Base-by-base conservation (phyloP, 2,888 invertebrate species). In the Rotaria magnacalcarata region DNA sequence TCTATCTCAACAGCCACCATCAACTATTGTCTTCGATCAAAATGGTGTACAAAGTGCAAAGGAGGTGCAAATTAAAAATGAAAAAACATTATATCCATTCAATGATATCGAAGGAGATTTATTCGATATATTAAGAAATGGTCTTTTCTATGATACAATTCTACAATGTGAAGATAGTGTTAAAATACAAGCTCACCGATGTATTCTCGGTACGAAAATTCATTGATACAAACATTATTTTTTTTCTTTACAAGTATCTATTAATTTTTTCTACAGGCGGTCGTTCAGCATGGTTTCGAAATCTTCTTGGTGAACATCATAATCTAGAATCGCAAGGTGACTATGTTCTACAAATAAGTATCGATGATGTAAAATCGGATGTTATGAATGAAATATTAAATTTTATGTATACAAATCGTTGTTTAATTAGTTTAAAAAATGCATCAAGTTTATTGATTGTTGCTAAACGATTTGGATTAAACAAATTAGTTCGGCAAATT, bases 321-420 rank as follows among this genome's bases (percentile, higher is more conserved):
- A 34, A 80, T 43, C 24, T n/a, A 24, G n/a, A 80, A 21, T 4
- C 47, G 8, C 2, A 80, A 47, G 80, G 41, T 80, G 80, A 80
- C 19, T 80, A 80, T 80, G 47, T 80, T 47, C n/a, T 80, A 80
- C 80, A 80, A 47, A 80, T 80, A 47, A 80, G 47, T 80, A 80
- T 80, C n/a, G 80, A 80, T 47, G 80, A 80, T 80, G 47, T 80
- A 41, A 11, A 43, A 47, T 80, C 80, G 4, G 80, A 47, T n/a
- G 14, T 80, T 11, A 21, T 80, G 47, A 80, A 47, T 80, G 80
- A 80, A 80, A 47, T 80, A 47, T 47, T 80, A 47, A 80, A 80
- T 80, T 80, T n/a, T 80, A 80, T 80, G 0, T 80, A 80, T 80
- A 80, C 80, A 43, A 80, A 80, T 80, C 80, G 80, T 80, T 80